Evolutionary conservation across 37 sponge, comb jelly and placozoan genomes (phyloP), one percentile per base, ranked within the genome.

Genomic region (Spongilla lacustris): DNA sequence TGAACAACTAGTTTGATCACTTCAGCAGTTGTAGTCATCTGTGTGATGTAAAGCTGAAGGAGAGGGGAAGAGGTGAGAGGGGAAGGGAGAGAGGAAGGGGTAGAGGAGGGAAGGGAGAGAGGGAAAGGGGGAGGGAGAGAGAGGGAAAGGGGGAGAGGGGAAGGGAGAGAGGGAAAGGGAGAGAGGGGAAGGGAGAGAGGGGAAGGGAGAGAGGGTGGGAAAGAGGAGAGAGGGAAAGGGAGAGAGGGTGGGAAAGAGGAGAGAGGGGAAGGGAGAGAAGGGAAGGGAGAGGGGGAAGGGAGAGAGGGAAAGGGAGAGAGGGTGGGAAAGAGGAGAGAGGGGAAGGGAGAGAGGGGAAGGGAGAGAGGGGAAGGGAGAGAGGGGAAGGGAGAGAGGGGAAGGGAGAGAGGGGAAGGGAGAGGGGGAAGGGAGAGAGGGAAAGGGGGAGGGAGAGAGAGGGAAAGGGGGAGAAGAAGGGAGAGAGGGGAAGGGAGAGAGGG

Each of bases 1-100:
- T 83, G 68, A 3, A 90, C 91, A 50, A 90, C 83, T 25, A 87
- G 68, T 31, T 37, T 32, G 28, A 94, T 77, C 34, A 94, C 91
- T 67, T 90, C 89, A 31, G 13, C 50, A 22, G 81, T 81, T 0
- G 75, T 81, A 37, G 91, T 90, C 12, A 37, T 71, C 36, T 27
- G 83, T 1, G 68, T 82, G n/a, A 90, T 74, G 71, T 82, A 87
- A 25, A 94, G 78, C 89, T 90, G 74, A 30, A 13, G 81, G 32
- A 23, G 25, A 14, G 2, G 68, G 58, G 17, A 14, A 29, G 58
- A 21, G 58, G 69, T 2, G 69, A 66, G 34, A 34, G 23, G 36
- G 22, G 6, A 6, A 50, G 35, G 81, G 33, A 29, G 13, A 10
- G 31, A 2, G 69, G n/a, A n/a, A n/a, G n/a, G n/a, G n/a, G n/a